Conservation (phyloP, 2,797 vertebrate genomes). For the Falco concolor region DNA sequence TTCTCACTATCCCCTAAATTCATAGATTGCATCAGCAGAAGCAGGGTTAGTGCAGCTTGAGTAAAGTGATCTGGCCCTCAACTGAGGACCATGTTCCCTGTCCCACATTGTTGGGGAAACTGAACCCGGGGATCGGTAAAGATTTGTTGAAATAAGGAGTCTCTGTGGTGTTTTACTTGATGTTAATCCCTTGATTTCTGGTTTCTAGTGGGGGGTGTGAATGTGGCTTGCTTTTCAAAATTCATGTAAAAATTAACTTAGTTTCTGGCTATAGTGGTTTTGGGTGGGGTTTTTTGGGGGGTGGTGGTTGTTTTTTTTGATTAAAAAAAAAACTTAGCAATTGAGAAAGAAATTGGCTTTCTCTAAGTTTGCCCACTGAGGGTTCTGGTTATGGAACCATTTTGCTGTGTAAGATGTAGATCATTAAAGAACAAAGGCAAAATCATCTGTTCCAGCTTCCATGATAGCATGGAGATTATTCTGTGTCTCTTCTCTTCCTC, state of each 20-base stretch:
- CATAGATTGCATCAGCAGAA: not conserved
- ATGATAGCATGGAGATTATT: not conserved
- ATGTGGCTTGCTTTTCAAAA: not conserved
- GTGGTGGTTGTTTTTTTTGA: not conserved
- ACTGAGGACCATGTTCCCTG: not conserved
- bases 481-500: not conserved
- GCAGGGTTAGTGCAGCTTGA: not conserved
- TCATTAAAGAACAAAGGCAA: constrained; percentile 40
- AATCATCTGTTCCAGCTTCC: constrained; percentile 15
- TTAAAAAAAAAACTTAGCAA: not conserved
- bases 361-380: not conserved
- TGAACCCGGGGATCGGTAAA: not conserved
- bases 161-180: not conserved
- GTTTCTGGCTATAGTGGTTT: not conserved
- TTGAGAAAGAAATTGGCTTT: not conserved
- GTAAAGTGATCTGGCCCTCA: not conserved
- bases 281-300: not conserved
- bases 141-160: not conserved
- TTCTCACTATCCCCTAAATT: not conserved
- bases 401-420: constrained; percentile 36
- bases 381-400: constrained; percentile 13
- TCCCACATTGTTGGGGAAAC: not conserved
- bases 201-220: not conserved
- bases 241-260: not conserved
- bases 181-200: not conserved